Evolutionary conservation across 1,140 invertebrate species (phyloP).

Genomic region (Rhizoglyphus robini): DNA sequence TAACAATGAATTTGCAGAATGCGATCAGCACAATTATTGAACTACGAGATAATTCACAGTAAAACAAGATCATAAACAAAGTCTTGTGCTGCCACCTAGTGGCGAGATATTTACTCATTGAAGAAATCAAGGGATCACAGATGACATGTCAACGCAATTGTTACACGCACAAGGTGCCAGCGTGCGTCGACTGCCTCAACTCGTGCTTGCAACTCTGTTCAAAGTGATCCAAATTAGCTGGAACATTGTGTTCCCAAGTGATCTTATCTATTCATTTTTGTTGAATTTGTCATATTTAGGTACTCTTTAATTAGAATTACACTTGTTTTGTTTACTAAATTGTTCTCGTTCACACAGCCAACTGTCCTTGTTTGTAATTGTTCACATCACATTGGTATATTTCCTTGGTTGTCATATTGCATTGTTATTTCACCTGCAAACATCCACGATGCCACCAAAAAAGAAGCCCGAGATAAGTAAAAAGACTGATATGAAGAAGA

Average conservation of each 20-base stretch:
- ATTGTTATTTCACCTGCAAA: not conserved
- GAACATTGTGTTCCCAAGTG: too few relatives aligned
- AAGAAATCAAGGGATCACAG: not conserved
- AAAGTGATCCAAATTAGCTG: too few relatives aligned
- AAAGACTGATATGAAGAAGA: constrained; percentile 85
- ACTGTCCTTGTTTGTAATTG: too few relatives aligned
- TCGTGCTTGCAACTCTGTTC: too few relatives aligned
- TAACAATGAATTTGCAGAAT: not conserved
- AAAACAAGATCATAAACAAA: not conserved
- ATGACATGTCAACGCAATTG: not conserved
- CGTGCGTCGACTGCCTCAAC: not conserved
- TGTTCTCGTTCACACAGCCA: too few relatives aligned
- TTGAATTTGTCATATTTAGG: too few relatives aligned
- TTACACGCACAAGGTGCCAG: not conserved
- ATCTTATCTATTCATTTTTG: too few relatives aligned
- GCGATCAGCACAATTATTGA: not conserved
- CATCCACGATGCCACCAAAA: constrained; percentile 45
- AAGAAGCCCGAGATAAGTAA: constrained; percentile 53
- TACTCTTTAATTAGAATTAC: too few relatives aligned
- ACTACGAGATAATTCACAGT: not conserved
- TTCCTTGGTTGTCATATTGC: not conserved
- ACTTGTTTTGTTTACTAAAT: too few relatives aligned
- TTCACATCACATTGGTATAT: not conserved
- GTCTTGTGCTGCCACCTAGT: not conserved
- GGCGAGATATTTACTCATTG: too few relatives aligned